phyloP scores from a whole-genome alignment of 2,888 invertebrate genomes.

The Eupithecia inturbata region DNA sequence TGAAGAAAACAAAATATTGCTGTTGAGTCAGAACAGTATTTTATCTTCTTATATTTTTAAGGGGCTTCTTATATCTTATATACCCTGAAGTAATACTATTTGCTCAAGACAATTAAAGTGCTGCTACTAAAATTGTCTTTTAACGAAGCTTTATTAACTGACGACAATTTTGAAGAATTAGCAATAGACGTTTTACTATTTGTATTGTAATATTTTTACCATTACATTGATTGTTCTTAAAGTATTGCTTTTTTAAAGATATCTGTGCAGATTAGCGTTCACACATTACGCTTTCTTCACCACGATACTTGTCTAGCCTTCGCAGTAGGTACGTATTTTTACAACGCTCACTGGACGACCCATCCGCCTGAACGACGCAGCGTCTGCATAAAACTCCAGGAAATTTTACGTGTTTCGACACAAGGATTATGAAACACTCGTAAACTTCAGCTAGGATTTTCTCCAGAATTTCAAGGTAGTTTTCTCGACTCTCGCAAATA shows the following conservation, averaged over 20 bases:
- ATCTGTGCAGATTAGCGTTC: neutral
- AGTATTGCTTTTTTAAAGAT: neutral
- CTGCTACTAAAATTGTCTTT: neutral
- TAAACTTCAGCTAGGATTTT: conserved; percentile 70
- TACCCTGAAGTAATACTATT: neutral
- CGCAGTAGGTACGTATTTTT: conserved; percentile 58
- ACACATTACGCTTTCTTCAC: neutral
- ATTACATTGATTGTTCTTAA: no score
- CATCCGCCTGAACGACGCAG: conserved; percentile 67
- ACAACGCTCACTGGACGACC: conserved; percentile 62
- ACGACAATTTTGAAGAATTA: neutral
- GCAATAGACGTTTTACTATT: neutral
- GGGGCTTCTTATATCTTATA: neutral
- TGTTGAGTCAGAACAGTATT: no score
- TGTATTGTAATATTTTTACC: no score
- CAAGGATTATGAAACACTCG: conserved; percentile 73
- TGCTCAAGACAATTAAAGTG: neutral
- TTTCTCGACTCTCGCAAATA: conserved; percentile 41
- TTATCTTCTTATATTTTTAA: neutral
- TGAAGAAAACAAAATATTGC: neutral
- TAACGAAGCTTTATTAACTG: neutral
- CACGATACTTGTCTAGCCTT: conserved; percentile 3
- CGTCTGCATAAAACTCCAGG: conserved; percentile 70
- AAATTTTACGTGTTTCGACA: conserved; percentile 75
- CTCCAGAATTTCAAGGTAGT: conserved; percentile 53